Percentiles rank a stretch among this genome's conserved stretches.
phyloP scores from a whole-genome alignment of 2,113 vertebrate genomes.

The Poeciliopsis turrubarensis region DNA sequence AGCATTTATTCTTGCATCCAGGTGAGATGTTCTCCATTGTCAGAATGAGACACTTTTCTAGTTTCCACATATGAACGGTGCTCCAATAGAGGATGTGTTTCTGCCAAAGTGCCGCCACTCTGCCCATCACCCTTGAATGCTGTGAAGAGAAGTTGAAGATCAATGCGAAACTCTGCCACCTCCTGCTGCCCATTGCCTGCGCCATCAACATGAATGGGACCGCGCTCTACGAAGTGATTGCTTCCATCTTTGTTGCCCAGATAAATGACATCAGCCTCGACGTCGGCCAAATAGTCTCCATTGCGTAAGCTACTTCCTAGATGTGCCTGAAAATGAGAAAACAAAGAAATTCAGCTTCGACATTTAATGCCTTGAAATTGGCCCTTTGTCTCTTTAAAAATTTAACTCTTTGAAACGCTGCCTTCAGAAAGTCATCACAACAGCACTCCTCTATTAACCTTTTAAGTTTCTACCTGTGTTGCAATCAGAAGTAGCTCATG shows the following conservation, averaged over 20 bases:
- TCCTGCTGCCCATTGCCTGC: constrained; percentile 1
- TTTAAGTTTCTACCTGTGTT: too few species aligned
- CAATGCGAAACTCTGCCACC: not conserved
- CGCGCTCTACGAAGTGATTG: not conserved
- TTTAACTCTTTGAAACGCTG: too few species aligned
- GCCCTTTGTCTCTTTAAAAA: too few species aligned
- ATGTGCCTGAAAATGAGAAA: not conserved
- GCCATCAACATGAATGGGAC: not conserved
- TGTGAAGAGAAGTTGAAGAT: not conserved
- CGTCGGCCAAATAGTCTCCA: not conserved
- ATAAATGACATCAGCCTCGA: not conserved
- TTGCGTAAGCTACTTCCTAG: not conserved
- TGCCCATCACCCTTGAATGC: not conserved
- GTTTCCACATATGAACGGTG: not conserved
- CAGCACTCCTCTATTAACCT: too few species aligned
- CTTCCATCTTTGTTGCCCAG: not conserved
- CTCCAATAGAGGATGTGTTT: not conserved
- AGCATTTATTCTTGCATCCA: not conserved
- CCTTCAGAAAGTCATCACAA: too few species aligned
- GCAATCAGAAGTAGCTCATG: too few species aligned
- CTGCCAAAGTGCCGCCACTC: not conserved
- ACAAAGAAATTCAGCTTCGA: too few species aligned
- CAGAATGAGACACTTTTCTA: not conserved
- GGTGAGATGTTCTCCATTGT: not conserved
- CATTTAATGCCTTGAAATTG: too few species aligned